A percentile compares a stretch with the other conserved stretches of the same genome.
Conservation (phyloP, 2,888 invertebrate species). For the Neuroscelio doddi region DNA sequence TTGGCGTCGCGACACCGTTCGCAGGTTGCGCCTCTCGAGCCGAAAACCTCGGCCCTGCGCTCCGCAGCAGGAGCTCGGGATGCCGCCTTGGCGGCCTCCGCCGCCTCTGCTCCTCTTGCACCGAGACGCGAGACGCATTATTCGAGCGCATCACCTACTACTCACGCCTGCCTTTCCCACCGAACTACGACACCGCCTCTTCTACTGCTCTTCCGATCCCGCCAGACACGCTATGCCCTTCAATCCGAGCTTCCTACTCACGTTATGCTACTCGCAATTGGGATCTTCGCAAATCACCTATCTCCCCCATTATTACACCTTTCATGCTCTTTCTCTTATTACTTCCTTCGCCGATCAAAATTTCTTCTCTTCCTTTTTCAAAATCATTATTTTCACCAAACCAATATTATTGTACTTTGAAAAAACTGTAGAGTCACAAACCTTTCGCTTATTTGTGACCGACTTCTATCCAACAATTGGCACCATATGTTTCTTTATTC, state of each 20-base stretch:
- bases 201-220: conserved; percentile 22
- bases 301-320: neutral
- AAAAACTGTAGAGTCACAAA: no score
- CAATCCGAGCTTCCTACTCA: conserved; percentile 38
- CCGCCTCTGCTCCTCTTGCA: conserved; percentile 52
- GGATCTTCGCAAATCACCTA: conserved; percentile 6
- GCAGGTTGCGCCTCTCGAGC: conserved; percentile 14
- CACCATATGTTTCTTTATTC: no score
- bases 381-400: no score
- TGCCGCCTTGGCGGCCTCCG: conserved; percentile 43
- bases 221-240: conserved; percentile 19
- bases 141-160: conserved; percentile 63
- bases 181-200: conserved; percentile 28
- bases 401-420: no score
- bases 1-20: conserved; percentile 18
- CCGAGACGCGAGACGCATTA: conserved; percentile 61
- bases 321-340: neutral
- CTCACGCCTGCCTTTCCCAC: conserved; percentile 37
- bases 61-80: conserved; percentile 19
- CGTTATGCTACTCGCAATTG: conserved; percentile 3
- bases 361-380: no score
- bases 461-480: no score
- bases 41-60: conserved; percentile 11
- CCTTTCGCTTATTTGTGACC: no score
- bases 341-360: no score